Conservation (phyloP, 1,140 invertebrate genomes). For the Sitodiplosis mosellana region DNA sequence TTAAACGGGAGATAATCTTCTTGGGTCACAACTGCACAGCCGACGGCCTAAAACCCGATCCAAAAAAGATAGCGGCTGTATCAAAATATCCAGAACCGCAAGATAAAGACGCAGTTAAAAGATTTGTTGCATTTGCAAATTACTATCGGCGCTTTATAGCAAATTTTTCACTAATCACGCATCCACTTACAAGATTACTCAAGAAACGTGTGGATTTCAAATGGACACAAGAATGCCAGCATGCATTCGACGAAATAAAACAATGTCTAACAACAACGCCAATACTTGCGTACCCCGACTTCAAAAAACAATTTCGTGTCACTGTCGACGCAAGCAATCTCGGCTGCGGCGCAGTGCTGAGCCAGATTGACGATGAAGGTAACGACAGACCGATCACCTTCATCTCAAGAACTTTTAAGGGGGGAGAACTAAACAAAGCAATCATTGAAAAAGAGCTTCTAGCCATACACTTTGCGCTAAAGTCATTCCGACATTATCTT, state of each 20-base stretch:
- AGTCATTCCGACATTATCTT: neutral
- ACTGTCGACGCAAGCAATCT: no score
- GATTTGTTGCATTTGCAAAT: no score
- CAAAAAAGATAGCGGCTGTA: slow-evolving; percentile 5
- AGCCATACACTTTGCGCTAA: neutral
- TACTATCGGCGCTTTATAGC: slow-evolving; percentile 13
- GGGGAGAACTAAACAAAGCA: no score
- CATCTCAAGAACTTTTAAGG: neutral
- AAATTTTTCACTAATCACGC: slow-evolving; percentile 9
- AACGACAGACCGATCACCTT: neutral
- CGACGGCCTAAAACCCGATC: slow-evolving; percentile 5
- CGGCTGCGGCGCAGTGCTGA: slow-evolving; percentile 18
- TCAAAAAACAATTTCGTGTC: slow-evolving; percentile 15
- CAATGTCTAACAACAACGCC: no score
- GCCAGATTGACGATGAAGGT: slow-evolving; percentile 9
- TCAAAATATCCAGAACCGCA: slow-evolving; percentile 10
- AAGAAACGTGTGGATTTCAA: neutral
- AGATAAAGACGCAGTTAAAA: slow-evolving; percentile 8
- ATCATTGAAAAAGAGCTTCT: slow-evolving; percentile 14
- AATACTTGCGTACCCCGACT: slow-evolving; percentile 4
- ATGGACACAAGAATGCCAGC: slow-evolving; percentile 1
- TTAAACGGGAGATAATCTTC: slow-evolving; percentile 9
- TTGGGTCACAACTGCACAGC: slow-evolving; percentile 7
- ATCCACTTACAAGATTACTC: slow-evolving; percentile 3
- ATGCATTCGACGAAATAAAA: no score